Conservation (phyloP, 2,113 vertebrate species). For the Petroica traversi region DNA sequence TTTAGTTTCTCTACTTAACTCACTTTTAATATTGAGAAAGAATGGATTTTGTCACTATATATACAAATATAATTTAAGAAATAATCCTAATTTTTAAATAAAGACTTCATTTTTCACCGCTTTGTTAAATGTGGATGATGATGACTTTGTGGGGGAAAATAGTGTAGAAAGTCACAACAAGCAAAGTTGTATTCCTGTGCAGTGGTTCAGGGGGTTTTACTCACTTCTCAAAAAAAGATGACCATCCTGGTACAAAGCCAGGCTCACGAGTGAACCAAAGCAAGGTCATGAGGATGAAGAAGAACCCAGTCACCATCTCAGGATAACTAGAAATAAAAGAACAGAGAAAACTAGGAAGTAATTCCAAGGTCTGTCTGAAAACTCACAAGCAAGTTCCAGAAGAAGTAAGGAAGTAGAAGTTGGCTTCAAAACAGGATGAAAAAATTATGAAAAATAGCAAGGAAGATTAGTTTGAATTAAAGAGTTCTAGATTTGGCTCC, state of each 20-base stretch:
- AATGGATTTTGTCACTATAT: neutral
- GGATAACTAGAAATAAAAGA: slow-evolving; percentile 81
- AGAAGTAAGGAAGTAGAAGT: neutral
- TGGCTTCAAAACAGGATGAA: neutral
- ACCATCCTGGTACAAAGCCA: slow-evolving; percentile 97
- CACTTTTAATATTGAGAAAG: neutral
- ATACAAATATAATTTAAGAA: neutral
- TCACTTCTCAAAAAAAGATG: slow-evolving; percentile 94
- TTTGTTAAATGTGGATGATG: neutral
- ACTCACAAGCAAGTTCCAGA: neutral
- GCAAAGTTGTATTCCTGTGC: neutral
- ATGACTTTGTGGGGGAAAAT: neutral
- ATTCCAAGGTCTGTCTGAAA: neutral
- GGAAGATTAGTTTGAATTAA: neutral
- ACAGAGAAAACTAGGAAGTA: neutral
- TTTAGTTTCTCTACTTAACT: neutral
- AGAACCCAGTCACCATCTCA: slow-evolving; percentile 93
- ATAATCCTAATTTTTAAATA: neutral
- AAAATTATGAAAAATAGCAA: neutral
- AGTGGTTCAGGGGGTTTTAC: neutral
- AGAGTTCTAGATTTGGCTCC: neutral
- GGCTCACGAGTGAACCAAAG: slow-evolving; percentile 98
- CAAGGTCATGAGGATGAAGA: slow-evolving; percentile 95
- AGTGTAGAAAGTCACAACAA: neutral
- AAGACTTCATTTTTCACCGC: neutral